A percentile compares a stretch with the other conserved stretches of the same genome.
Evolutionary conservation across 2,797 vertebrate species (phyloP).

Genomic region (Coreius guichenoti): DNA sequence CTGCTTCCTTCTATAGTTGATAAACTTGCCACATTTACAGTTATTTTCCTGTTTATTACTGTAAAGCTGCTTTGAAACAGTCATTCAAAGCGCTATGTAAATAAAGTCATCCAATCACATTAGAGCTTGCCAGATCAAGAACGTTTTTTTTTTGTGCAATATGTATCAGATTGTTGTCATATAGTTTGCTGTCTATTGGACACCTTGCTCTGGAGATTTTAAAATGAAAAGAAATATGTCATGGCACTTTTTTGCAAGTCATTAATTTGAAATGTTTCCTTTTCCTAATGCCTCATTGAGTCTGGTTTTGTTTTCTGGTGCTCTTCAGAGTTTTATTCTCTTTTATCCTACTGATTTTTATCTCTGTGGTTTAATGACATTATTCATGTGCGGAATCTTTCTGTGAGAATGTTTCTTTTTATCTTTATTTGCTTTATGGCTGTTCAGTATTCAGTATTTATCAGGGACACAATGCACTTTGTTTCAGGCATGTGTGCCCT

Average conservation of each 20-base stretch:
- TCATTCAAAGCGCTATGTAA: background rate
- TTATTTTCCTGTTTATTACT: background rate
- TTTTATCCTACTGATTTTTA: slow-evolving; percentile 35
- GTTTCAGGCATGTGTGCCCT: background rate
- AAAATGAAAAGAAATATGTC: background rate
- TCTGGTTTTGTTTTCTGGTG: slow-evolving; percentile 21
- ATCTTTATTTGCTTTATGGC: background rate
- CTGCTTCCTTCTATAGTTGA: background rate
- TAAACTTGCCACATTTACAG: background rate
- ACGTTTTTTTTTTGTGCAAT: background rate
- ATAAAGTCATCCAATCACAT: background rate
- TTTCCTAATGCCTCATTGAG: background rate
- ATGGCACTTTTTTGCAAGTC: background rate
- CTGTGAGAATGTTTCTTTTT: slow-evolving; percentile 6
- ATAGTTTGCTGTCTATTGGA: background rate
- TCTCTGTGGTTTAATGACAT: slow-evolving; percentile 30
- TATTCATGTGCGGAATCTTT: background rate
- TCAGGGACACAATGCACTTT: background rate
- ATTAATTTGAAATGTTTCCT: background rate
- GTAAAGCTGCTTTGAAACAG: background rate
- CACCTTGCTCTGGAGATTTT: background rate
- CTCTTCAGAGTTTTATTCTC: slow-evolving; percentile 13
- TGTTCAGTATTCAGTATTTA: slow-evolving; percentile 12
- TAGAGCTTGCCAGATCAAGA: background rate
- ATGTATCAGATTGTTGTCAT: background rate